Evolutionary conservation across 2,797 vertebrate genomes (phyloP).

Genomic region (Melopsittacus undulatus): DNA sequence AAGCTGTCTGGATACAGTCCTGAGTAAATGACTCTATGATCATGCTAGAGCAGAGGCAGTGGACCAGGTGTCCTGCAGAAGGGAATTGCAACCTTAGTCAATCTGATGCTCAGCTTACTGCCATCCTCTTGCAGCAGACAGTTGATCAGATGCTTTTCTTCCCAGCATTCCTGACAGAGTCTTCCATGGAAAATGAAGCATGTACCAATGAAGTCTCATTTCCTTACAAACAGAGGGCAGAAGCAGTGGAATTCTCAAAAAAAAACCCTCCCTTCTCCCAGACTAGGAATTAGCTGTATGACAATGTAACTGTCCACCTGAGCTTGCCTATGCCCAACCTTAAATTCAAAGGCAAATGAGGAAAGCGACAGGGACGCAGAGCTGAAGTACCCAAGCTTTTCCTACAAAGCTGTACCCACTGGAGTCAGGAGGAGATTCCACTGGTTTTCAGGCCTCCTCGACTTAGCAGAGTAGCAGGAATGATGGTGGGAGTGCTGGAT

Average conservation of each 20-base stretch:
- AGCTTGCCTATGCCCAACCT: background rate
- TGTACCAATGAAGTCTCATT: background rate
- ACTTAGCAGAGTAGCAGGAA: background rate
- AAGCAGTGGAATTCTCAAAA: background rate
- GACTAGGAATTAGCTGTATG: background rate
- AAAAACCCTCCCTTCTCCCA: background rate
- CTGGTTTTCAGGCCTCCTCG: background rate
- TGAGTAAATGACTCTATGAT: background rate
- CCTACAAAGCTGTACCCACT: background rate
- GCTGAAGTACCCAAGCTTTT: background rate
- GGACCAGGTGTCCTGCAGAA: background rate
- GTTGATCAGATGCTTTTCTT: background rate
- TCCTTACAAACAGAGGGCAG: background rate
- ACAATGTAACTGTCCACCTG: background rate
- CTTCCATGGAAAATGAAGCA: background rate
- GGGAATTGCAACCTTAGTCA: background rate
- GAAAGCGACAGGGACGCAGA: background rate
- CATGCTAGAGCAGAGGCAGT: background rate
- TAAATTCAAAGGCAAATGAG: background rate
- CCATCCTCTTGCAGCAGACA: background rate
- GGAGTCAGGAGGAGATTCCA: background rate
- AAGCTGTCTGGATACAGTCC: too few species aligned
- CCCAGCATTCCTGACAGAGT: background rate
- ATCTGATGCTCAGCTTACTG: background rate
- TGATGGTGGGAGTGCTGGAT: background rate